phyloP scores from a whole-genome alignment of 1,140 invertebrate species.

The Camponotus floridanus region DNA sequence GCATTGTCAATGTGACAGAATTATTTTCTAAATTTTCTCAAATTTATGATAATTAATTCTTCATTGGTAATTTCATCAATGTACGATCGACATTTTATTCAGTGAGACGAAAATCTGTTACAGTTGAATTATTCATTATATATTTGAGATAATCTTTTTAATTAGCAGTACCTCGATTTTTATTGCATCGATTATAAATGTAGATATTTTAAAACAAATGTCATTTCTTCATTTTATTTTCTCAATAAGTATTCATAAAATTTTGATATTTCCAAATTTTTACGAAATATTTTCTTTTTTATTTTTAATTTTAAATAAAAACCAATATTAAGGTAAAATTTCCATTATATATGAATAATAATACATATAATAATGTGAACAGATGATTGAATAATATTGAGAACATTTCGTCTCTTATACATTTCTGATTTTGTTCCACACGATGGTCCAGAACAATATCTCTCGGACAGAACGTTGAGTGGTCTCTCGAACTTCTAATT shows the following conservation, averaged over 20 bases:
- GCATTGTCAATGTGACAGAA: background rate
- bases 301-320: too few relatives aligned
- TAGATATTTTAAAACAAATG: background rate
- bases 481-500: conserved; percentile 39
- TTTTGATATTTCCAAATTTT: background rate
- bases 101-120: conserved; percentile 32
- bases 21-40: conserved; percentile 16
- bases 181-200: background rate
- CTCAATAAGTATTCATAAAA: background rate
- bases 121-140: conserved; percentile 6
- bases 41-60: conserved; percentile 28
- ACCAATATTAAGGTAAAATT: too few relatives aligned
- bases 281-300: background rate
- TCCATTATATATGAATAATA: too few relatives aligned
- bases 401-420: background rate
- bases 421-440: background rate
- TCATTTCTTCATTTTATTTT: background rate
- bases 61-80: background rate
- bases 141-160: conserved; percentile 10
- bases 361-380: background rate
- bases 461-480: background rate
- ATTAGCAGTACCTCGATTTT: background rate
- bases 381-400: background rate
- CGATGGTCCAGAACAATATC: background rate
- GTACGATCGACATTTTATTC: conserved; percentile 23